Base-by-base conservation (phyloP, 2,888 invertebrate species). In the Esperia sulphurella region DNA sequence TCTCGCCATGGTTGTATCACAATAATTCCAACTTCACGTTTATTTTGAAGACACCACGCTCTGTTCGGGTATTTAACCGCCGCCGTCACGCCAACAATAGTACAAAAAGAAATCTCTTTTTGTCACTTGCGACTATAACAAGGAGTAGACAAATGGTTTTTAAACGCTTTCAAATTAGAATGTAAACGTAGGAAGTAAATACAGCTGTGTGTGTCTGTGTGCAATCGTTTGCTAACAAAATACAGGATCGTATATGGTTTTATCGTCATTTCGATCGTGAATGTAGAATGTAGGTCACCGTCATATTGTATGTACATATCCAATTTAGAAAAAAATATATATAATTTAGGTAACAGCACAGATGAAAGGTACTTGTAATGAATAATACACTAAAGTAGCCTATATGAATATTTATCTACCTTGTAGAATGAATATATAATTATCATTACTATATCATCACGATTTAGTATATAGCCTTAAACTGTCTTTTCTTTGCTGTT, bases 11-110 rank as follows among this genome's bases (percentile, higher is more conserved):
- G 65, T 61, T 59, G 63, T 65, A 71, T 21, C 21, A 75, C 68
- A 73, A 68, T 71, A 64, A 75, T 73, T 68, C 59, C 58, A 55
- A 60, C 65, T 72, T 74, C 71, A 75, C 75, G 72, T 69, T 76
- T 71, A 71, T 73, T 79, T 76, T 63, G 63, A 73, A 70, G 63
- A 60, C 54, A 57, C 61, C 64, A 65, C 70, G 62, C 59, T 61
- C 49, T 56, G 51, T 54, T 52, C 49, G 52, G 49, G 56, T 60
- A 54, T 63, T 61, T 57, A 56, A 45, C 59, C 48, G 57, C 52
- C 48, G 57, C 52, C 63, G 68, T 65, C 63, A 71, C 70, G 73
- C 45, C 45, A 43, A 46, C 50, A 46, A 43, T 53, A 51, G 55
- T 49, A 51, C 53, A 49, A 49, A 58, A 56, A 54, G 54, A 52